Conservation (phyloP, 2,113 vertebrate species). For the Ptilorrhoa leucosticta region DNA sequence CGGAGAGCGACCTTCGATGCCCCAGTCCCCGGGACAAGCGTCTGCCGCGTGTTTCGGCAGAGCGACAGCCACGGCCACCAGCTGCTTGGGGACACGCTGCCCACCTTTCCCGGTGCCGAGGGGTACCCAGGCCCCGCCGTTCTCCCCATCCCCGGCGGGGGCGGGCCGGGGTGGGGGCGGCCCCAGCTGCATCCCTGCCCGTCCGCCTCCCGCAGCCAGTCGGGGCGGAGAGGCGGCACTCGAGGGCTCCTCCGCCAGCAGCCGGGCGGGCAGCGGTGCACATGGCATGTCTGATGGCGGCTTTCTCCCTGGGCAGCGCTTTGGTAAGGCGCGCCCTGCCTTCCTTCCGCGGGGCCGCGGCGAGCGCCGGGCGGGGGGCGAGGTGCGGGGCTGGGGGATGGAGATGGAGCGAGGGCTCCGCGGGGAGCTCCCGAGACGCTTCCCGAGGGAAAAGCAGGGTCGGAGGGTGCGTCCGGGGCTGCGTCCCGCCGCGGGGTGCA, state of each 20-base stretch:
- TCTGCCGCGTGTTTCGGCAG: neutral
- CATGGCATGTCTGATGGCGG: slow-evolving; percentile 79
- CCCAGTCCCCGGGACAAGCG: rapidly evolving
- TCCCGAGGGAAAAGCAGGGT: neutral
- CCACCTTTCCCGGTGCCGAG: neutral
- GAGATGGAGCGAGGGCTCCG: neutral
- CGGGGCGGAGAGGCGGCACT: neutral
- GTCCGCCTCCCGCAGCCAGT: neutral
- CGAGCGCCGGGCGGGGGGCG: neutral
- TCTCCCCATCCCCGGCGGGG: neutral
- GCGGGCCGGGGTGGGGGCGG: neutral
- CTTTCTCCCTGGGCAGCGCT: slow-evolving; percentile 70
- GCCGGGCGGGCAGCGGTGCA: slow-evolving; percentile 39
- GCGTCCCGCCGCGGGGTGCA: neutral
- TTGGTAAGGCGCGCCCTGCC: slow-evolving; percentile 60
- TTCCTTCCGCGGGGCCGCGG: neutral
- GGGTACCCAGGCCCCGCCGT: rapidly evolving
- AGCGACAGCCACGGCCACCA: neutral
- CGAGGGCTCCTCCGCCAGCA: neutral
- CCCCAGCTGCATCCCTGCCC: neutral
- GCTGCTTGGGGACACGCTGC: rapidly evolving
- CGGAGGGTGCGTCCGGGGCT: neutral
- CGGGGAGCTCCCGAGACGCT: neutral
- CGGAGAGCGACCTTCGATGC: neutral
- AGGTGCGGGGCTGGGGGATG: neutral